Conservation (phyloP, 2,797 vertebrate genomes). For the Thamnophis elegans region DNA sequence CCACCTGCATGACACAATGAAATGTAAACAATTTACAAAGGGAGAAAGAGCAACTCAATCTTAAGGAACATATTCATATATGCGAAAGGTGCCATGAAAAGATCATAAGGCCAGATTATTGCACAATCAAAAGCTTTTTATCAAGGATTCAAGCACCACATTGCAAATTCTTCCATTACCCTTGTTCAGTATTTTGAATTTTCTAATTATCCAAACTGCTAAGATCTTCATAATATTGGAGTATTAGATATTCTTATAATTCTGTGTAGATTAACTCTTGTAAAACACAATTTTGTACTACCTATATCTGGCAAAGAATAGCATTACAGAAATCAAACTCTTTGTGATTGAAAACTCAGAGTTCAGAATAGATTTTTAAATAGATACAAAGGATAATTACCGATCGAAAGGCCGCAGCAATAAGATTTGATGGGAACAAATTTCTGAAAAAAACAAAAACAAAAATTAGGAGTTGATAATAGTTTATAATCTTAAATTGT, state of each 20-base stretch:
- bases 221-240: neutral
- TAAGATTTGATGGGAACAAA: constrained; percentile 93
- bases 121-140: neutral
- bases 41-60: neutral
- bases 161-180: neutral
- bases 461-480: constrained; percentile 7
- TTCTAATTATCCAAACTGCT: neutral
- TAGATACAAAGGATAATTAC: constrained; percentile 73
- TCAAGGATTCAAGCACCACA: neutral
- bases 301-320: neutral
- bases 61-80: neutral
- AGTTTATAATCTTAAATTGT: neutral
- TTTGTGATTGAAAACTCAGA: neutral
- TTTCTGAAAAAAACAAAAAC: constrained; percentile 79
- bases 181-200: neutral
- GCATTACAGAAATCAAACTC: neutral
- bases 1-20: neutral
- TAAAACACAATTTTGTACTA: neutral
- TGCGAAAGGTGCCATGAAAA: neutral
- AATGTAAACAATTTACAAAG: neutral
- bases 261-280: neutral
- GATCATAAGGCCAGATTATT: neutral
- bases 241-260: neutral
- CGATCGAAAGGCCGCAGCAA: constrained; percentile 89
- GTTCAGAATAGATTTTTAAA: neutral